Percentiles rank a stretch among this genome's conserved stretches.
These are phyloP conservation scores for Chamaea fasciata DNA, from an alignment of 2,113 vertebrate genomes.

Conservation along the genomic window DNA sequence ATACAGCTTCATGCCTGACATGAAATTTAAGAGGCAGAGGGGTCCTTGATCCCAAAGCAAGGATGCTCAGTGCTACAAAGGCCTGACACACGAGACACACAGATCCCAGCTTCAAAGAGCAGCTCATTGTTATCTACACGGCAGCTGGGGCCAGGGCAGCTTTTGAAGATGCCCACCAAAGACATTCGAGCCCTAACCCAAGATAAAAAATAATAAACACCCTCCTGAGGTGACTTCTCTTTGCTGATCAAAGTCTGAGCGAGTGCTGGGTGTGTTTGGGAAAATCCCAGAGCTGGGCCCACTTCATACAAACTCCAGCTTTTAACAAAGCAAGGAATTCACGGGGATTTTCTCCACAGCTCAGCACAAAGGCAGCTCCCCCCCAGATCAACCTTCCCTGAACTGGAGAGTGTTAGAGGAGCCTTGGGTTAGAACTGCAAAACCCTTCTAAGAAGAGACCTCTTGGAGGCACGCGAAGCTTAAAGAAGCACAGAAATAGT, in stretches of 20 bases:
- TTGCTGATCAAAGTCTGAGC: neutral
- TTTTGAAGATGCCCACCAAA: neutral
- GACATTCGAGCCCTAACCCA: neutral
- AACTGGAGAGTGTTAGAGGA: neutral
- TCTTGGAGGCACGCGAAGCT: neutral
- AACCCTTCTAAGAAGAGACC: neutral
- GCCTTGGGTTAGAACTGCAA: neutral
- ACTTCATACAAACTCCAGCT: neutral
- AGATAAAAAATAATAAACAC: neutral
- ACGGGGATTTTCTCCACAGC: rapidly evolving
- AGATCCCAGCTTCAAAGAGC: slow-evolving; percentile 4
- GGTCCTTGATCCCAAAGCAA: neutral
- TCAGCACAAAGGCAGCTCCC: neutral
- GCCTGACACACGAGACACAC: neutral
- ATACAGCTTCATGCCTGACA: neutral
- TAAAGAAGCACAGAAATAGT: neutral
- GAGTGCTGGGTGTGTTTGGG: neutral
- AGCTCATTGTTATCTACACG: neutral
- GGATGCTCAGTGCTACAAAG: neutral
- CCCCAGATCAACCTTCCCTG: neutral
- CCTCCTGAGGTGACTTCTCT: neutral
- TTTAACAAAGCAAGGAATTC: neutral
- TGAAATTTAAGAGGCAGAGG: neutral
- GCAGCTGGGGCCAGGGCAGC: neutral
- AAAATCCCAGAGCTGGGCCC: neutral